Conservation (phyloP, 1,140 invertebrate genomes). For the Doryteuthis pealeii region DNA sequence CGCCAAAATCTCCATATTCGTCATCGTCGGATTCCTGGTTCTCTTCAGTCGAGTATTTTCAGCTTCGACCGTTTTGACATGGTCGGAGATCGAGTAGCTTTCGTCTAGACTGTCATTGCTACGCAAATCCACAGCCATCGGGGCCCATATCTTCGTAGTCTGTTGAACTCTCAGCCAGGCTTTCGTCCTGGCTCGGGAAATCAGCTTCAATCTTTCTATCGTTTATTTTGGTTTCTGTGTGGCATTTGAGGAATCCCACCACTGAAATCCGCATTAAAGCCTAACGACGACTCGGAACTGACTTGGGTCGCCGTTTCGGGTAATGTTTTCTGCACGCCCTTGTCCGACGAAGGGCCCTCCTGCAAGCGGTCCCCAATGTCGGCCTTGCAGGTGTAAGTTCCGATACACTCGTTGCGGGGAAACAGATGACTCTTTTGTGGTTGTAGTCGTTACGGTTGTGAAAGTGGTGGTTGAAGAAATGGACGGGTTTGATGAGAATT, state of each 20-base stretch:
- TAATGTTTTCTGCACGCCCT: too few species aligned
- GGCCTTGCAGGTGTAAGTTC: not conserved
- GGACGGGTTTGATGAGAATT: not conserved
- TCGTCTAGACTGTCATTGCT: not conserved
- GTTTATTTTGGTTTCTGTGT: too few species aligned
- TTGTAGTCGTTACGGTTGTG: too few species aligned
- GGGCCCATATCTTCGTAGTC: not conserved
- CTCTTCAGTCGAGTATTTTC: conserved; percentile 1
- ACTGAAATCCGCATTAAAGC: too few species aligned
- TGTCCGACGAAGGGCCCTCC: not conserved
- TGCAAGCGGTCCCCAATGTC: not conserved
- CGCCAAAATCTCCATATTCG: conserved; percentile 9
- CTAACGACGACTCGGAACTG: too few species aligned
- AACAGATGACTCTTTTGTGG: not conserved
- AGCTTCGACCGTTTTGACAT: not conserved
- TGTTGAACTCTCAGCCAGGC: not conserved
- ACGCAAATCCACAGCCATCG: not conserved
- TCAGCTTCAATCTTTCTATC: not conserved
- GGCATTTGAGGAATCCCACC: too few species aligned
- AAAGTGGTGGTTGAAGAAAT: not conserved
- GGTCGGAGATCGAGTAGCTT: not conserved
- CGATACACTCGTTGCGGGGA: not conserved
- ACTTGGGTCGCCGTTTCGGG: too few species aligned
- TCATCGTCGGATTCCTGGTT: conserved; percentile 9
- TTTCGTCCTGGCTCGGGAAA: not conserved